These are phyloP conservation scores for Gadopsis bispinosus DNA, from an alignment of 2,797 vertebrate genomes.

Conservation along the genomic window DNA sequence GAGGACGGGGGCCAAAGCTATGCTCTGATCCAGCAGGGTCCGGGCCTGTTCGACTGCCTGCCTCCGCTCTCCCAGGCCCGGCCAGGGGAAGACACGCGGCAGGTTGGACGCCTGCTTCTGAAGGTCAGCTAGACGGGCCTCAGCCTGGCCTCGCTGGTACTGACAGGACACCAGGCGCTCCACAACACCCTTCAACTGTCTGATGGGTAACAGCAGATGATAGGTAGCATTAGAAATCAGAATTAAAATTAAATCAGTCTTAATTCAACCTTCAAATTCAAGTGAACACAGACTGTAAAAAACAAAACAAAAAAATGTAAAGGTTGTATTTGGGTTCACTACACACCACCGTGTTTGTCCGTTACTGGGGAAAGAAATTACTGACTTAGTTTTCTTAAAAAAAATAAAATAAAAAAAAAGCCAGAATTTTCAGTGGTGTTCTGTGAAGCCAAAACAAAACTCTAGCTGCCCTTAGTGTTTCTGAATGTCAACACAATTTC, in stretches of 20 bases:
- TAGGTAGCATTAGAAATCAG: fast-evolving
- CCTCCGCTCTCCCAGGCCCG: conserved; percentile 83
- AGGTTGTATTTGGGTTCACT: neutral
- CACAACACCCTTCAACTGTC: conserved; percentile 73
- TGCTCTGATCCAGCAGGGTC: conserved; percentile 71
- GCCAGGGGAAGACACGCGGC: conserved; percentile 82
- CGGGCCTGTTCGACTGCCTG: conserved; percentile 76
- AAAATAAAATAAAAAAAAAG: no score
- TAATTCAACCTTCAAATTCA: neutral
- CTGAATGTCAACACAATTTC: no score
- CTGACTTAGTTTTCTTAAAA: no score
- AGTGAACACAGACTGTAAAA: neutral
- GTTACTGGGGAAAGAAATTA: no score
- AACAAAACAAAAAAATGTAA: neutral
- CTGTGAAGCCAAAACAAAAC: no score
- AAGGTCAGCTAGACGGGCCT: conserved; percentile 71
- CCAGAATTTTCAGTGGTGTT: no score
- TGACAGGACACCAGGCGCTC: conserved; percentile 74
- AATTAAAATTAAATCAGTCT: neutral
- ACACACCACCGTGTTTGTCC: no score
- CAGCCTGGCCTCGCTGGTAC: conserved; percentile 62
- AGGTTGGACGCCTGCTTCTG: conserved; percentile 68
- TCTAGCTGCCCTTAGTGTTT: no score
- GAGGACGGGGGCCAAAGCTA: conserved; percentile 67
- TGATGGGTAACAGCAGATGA: conserved; percentile 34